These are phyloP conservation scores for Busarellus nigricollis DNA, from an alignment of 2,797 vertebrate species.

Conservation along the genomic window DNA sequence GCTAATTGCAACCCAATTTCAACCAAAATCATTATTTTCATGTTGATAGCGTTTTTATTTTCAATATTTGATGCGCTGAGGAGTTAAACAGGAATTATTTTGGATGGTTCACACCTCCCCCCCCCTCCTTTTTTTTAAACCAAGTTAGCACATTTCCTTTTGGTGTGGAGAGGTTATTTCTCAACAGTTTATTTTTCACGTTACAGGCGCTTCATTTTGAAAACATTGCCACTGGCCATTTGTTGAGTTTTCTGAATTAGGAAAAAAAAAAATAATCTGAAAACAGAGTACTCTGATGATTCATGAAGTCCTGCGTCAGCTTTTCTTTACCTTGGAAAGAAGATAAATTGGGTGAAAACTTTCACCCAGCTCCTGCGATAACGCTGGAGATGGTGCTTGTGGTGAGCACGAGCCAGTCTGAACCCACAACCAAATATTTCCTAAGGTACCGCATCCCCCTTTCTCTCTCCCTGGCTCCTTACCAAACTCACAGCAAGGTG, in stretches of 20 bases:
- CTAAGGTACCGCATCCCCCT: background rate
- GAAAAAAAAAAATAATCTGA: background rate
- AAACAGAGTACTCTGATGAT: background rate
- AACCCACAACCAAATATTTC: background rate
- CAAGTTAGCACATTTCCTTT: background rate
- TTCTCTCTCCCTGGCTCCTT: background rate
- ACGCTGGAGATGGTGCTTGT: background rate
- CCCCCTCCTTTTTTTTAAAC: too few relatives aligned
- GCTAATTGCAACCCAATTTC: background rate
- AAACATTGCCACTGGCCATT: conserved; percentile 37
- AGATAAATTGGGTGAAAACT: background rate
- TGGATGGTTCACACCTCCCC: background rate
- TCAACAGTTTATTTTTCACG: conserved; percentile 20
- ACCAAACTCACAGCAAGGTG: background rate
- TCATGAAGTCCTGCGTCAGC: background rate
- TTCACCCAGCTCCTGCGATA: rapidly evolving
- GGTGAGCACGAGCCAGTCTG: background rate
- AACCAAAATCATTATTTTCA: background rate
- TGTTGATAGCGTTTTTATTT: background rate
- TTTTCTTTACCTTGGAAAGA: background rate
- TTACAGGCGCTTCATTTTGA: background rate
- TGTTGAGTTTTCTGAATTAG: background rate
- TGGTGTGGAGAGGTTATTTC: background rate
- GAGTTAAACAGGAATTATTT: background rate
- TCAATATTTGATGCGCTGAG: background rate